Evolutionary conservation across 2,113 vertebrate genomes (phyloP), one percentile per base, ranked within the genome.

Genomic region (Corythornis vintsioides): DNA sequence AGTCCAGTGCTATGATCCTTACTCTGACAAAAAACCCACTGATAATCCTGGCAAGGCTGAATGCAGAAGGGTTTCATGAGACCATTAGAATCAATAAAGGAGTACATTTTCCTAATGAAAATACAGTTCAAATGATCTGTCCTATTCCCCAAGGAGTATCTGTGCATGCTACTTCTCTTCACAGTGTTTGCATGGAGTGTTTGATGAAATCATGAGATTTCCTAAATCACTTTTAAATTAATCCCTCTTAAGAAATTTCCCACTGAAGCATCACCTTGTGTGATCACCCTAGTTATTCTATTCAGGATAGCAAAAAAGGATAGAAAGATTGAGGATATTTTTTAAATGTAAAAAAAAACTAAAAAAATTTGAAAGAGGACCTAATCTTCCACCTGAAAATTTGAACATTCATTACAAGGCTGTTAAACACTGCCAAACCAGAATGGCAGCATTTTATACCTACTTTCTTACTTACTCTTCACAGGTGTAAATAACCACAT

Each of bases 401-500:
- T 8, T 86, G 67, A 89, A 88, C 67, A 7, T 31, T 87, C 87
- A 45, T 87, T 91, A 83, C 89, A 72, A 89, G 59, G 55, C 6
- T 59, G 67, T 88, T 80, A 71, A 95, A 90, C 43, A 91, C 82
- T 66, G 78, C 78, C 87, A 96, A 95, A 96, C 94, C 94, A 91
- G 94, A 94, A 93, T 35, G 57, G 65, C 87, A 93, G 82, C 89
- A 95, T 96, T 96, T 96, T 95, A 95, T 69, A 83, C 81, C 66
- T 72, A 4, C 73, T 94, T 93, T 91, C 78, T 82, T 70, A 67
- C 43, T 94, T 50, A 79, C 35, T 92, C 85, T 45, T 91, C 71
- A 48, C 87, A 92, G 84, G 75, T 94, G 67, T 33, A 94, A 91
- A 94, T 76, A 93, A 94, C 84, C 67, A 95, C 43, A 9, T 7